These are phyloP conservation scores for Cheilinus undulatus DNA, from an alignment of 2,113 vertebrate species.

Conservation along the genomic window DNA sequence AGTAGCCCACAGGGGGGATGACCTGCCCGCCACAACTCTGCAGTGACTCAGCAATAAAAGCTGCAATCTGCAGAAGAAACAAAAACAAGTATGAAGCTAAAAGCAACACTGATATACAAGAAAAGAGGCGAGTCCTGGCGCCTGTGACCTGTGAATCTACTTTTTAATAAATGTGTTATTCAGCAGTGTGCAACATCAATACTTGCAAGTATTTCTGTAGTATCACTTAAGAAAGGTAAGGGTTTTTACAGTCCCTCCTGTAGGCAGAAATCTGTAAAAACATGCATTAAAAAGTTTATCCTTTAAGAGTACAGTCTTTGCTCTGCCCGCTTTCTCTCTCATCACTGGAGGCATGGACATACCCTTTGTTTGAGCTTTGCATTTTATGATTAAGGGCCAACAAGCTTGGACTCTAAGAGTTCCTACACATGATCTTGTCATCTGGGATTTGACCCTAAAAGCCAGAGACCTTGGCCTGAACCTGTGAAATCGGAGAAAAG, in stretches of 20 bases:
- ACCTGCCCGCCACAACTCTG: slow-evolving; percentile 99
- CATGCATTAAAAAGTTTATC: not conserved
- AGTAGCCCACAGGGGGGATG: slow-evolving; percentile 95
- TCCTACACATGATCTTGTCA: slow-evolving; percentile 59
- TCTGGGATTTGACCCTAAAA: slow-evolving; percentile 69
- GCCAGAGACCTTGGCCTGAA: slow-evolving; percentile 69
- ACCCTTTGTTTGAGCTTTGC: slow-evolving; percentile 27
- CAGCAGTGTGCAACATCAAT: not conserved
- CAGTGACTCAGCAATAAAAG: slow-evolving; percentile 97
- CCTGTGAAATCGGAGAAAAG: slow-evolving; percentile 72
- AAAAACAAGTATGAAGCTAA: slow-evolving; percentile 56
- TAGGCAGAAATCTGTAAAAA: slow-evolving; percentile 8
- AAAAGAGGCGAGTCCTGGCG: slow-evolving; percentile 10
- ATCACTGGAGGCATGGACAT: not conserved
- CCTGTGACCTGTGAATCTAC: slow-evolving; percentile 17
- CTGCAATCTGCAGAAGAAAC: slow-evolving; percentile 91
- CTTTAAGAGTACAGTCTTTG: not conserved
- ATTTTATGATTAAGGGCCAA: slow-evolving; percentile 71
- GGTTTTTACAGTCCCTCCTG: slow-evolving; percentile 6
- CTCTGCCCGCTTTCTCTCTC: not conserved
- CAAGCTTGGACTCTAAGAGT: slow-evolving; percentile 34
- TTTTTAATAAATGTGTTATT: not conserved
- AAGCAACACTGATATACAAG: not conserved
- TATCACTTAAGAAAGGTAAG: not conserved
- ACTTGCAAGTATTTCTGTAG: not conserved